Evolutionary conservation across 2,888 invertebrate species (phyloP).

Genomic region (Diarsia dahlii): DNA sequence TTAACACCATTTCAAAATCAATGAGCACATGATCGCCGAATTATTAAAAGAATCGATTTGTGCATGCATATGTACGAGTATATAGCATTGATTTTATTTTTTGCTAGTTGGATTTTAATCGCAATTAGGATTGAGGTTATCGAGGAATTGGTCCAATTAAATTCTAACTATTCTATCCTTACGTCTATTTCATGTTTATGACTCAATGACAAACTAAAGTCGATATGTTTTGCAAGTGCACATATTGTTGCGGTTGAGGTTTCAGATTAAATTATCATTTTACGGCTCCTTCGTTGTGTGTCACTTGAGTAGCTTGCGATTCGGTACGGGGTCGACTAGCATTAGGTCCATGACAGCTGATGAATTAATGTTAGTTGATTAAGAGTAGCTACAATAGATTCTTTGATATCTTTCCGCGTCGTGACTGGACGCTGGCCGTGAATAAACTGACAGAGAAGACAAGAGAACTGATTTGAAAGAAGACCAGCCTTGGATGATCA

Average conservation of each 20-base stretch:
- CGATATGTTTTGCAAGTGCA: slow-evolving; percentile 51
- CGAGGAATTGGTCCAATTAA: slow-evolving; percentile 8
- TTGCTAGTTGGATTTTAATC: slow-evolving; percentile 10
- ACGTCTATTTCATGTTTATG: slow-evolving; percentile 19
- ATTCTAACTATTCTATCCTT: slow-evolving; percentile 36
- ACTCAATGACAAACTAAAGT: slow-evolving; percentile 50
- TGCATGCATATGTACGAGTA: neutral
- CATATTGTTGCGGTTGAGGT: slow-evolving; percentile 60
- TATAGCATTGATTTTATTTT: neutral
- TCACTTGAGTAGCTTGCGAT: slow-evolving; percentile 52
- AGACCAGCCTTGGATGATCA: slow-evolving; percentile 63
- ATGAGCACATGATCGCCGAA: slow-evolving; percentile 14
- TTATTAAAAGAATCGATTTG: slow-evolving; percentile 15
- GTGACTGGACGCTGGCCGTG: slow-evolving; percentile 70
- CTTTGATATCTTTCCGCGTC: slow-evolving; percentile 68
- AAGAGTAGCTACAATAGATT: slow-evolving; percentile 45
- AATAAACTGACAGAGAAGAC: slow-evolving; percentile 71
- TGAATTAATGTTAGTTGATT: slow-evolving; percentile 49
- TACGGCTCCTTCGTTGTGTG: slow-evolving; percentile 56
- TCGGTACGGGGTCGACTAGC: slow-evolving; percentile 56
- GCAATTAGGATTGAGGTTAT: slow-evolving; percentile 9
- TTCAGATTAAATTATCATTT: slow-evolving; percentile 61
- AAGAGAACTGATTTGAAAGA: slow-evolving; percentile 62
- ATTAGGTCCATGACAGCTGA: slow-evolving; percentile 50
- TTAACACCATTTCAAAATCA: slow-evolving; percentile 48